A percentile compares a stretch with the other conserved stretches of the same genome.
Evolutionary conservation across 2,797 vertebrate species (phyloP).

Genomic region (Urocyon cinereoargenteus): DNA sequence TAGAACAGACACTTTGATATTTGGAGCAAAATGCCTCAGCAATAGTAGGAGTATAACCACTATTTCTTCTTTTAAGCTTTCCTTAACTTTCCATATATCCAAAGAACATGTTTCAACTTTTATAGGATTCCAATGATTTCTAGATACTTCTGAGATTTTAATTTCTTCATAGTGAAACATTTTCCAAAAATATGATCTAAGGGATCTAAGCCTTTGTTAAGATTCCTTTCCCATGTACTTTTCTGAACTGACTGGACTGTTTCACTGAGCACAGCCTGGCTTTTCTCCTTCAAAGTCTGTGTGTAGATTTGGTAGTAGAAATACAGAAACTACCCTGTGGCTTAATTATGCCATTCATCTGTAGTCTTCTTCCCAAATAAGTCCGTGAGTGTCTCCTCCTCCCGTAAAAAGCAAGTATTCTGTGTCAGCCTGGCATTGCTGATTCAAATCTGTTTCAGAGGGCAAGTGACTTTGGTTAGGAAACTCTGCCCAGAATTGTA

Average conservation of each 20-base stretch:
- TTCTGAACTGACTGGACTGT: neutral
- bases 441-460: neutral
- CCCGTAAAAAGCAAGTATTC: neutral
- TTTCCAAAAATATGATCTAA: neutral
- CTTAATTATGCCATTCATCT: neutral
- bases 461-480: neutral
- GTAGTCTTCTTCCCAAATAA: neutral
- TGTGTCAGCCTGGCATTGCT: neutral
- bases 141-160: neutral
- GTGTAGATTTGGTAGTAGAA: neutral
- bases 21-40: neutral
- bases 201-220: neutral
- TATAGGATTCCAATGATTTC: neutral
- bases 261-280: accelerated
- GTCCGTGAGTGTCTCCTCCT: neutral
- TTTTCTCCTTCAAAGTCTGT: neutral
- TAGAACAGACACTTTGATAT: neutral
- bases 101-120: neutral
- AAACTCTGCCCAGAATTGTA: neutral
- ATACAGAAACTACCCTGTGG: neutral
- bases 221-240: neutral
- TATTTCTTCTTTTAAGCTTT: neutral
- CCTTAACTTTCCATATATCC: neutral
- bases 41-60: neutral
- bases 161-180: neutral